A percentile compares a stretch with the other conserved stretches of the same genome.
These are phyloP conservation scores for Proales similis DNA, from an alignment of 1,140 invertebrate genomes.

Conservation along the genomic window DNA sequence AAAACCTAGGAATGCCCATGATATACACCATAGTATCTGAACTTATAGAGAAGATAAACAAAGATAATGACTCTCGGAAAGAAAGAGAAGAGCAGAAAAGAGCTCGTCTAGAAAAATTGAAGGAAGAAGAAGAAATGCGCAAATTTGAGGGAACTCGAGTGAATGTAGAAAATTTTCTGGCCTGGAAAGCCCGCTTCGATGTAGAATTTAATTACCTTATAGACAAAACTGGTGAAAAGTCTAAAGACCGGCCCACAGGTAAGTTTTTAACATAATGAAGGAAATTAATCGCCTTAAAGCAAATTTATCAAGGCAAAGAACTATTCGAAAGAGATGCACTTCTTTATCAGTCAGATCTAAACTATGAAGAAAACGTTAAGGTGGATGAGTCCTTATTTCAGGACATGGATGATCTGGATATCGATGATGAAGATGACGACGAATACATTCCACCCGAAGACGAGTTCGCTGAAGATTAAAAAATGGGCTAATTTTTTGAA, in stretches of 20 bases:
- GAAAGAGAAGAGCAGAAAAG: slow-evolving; percentile 64
- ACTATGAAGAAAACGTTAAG: slow-evolving; percentile 70
- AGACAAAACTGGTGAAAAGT: slow-evolving; percentile 57
- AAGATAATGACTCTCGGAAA: slow-evolving; percentile 62
- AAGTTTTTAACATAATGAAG: slow-evolving; percentile 15
- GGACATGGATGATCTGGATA: slow-evolving; percentile 78
- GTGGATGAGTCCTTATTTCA: slow-evolving; percentile 89
- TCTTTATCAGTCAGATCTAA: slow-evolving; percentile 85
- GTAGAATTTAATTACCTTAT: slow-evolving; percentile 73
- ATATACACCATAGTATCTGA: slow-evolving; percentile 86
- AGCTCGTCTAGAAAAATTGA: slow-evolving; percentile 58
- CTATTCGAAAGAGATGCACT: slow-evolving; percentile 83
- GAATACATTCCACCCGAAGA: slow-evolving; percentile 28
- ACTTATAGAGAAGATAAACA: slow-evolving; percentile 64
- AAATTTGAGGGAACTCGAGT: slow-evolving; percentile 85
- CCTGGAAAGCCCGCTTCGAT: slow-evolving; percentile 89
- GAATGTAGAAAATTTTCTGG: slow-evolving; percentile 87
- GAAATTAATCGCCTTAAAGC: background rate
- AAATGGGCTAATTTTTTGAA: no score
- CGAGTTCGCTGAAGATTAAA: slow-evolving; percentile 17
- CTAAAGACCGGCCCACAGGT: slow-evolving; percentile 52
- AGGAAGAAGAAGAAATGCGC: slow-evolving; percentile 74
- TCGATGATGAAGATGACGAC: slow-evolving; percentile 62
- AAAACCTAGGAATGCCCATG: slow-evolving; percentile 93
- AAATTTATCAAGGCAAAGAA: slow-evolving; percentile 65